Base-by-base conservation (phyloP, 2,888 invertebrate genomes). In the Euplagia quadripunctaria region DNA sequence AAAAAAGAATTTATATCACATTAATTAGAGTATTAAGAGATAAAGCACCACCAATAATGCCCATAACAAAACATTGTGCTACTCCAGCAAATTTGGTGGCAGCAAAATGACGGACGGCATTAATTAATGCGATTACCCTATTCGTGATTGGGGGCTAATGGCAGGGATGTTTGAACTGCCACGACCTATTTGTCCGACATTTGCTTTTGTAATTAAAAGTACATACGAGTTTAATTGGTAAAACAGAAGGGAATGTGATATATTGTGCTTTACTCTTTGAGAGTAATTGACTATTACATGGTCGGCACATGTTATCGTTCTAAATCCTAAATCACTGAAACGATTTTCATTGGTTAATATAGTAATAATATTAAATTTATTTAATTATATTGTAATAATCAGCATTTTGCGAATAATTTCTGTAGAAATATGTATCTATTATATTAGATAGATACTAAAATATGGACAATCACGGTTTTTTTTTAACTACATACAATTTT, bases 81-180 rank as follows among this genome's bases (percentile, higher is more conserved):
- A 69, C 76, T 77, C 72, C 77, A 78, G 82, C 79, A 82, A 82
- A 83, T 81, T 81, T 81, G 85, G 79, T 83, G 84, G 82, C 86
- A 77, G 83, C 86, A 85, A 86, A 91, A 90, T 91, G 90, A 88
- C 86, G 88, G 86, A 82, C 82, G 86, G 91, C 93, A 92, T 94
- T 93, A 92, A 94, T 94, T 93, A 93, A 88, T 86, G 85, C 92
- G 92, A 94, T 94, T 94, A 93, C 91, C 87, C 85, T 84, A 87
- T 86, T 87, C 89, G 91, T 93, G 94, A 94, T 93, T 92, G 90
- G 89, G 89, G 90, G 89, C 89, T 91, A 91, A 91, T 89, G 89
- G 88, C 86, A 85, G 88, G 85, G 84, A 86, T 90, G 90, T 92
- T 93, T 92, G 91, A 86, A 85, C 87, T 87, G 87, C 74, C 84